Evolutionary conservation across 2,797 vertebrate genomes (phyloP), one percentile per base, ranked within the genome.

Genomic region (Ateles fusciceps): DNA sequence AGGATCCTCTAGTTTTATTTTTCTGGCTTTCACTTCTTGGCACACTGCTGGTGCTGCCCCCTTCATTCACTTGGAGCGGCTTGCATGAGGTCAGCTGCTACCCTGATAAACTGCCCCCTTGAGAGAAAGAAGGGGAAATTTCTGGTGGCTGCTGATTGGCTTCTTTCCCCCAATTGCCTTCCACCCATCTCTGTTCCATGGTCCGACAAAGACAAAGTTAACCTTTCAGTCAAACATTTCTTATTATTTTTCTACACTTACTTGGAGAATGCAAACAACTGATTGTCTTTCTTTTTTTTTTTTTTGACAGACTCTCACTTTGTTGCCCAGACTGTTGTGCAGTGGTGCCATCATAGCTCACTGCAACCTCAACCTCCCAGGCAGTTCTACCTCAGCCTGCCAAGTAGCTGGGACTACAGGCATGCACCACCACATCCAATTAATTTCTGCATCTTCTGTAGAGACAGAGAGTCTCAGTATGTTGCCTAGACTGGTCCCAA

Each of bases 41-140:
- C 22, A 68, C 44, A 46, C 39, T 61, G 11, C 30, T 2, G 5
- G 4, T 24, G 11, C 2, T 61, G 6, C 8, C 4, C 0, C 7
- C 15, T 9, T 42, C 75, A 6, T 19, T 64, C 28, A 30, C 36
- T 48, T 36, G 44, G 50, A 84, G 39, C 2, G 5, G 4, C 33
- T 48, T 14, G 14, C 55, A 9, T 30, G n/a, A 30, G 7, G 17
- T 10, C 39, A 15, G 33, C 39, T 17, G 14, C 28, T 9, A 10
- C 44, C 33, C 8, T 24, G 7, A 3, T 1, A 30, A 7, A 4
- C 13, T 44, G 9, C 44, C 21, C 74, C 68, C 7, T 21, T 57
- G 39, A 64, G 4, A 42, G 36, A 59, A 78, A 68, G n/a, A 86
- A 81, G 39, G 44, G 12, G 46, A 61, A 28, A 94, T 44, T 84